phyloP scores from a whole-genome alignment of 2,888 invertebrate species.

The Ommatoiulus sabulosus region DNA sequence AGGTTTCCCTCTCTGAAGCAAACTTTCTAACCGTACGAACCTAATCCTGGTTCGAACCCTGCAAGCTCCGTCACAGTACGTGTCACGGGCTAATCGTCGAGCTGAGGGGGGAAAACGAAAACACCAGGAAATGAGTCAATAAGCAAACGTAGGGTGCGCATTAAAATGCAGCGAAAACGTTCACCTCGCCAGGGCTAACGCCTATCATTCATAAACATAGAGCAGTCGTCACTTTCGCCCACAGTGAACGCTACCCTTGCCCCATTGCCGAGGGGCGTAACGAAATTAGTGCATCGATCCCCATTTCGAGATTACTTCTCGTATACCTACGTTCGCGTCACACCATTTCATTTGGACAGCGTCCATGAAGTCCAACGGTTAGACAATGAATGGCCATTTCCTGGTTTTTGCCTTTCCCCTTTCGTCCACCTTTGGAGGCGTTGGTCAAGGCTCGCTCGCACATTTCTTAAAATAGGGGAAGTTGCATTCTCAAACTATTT shows the following conservation, averaged over 20 bases:
- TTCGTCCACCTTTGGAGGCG: neutral
- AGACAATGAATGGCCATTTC: neutral
- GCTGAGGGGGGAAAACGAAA: neutral
- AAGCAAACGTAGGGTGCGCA: neutral
- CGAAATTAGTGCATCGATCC: neutral
- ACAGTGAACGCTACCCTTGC: neutral
- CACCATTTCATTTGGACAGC: neutral
- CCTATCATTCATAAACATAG: conserved; percentile 1
- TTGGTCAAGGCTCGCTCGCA: too few species aligned
- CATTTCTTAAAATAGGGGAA: too few species aligned
- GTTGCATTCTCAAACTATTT: too few species aligned
- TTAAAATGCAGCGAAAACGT: conserved; percentile 6
- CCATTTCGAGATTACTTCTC: neutral
- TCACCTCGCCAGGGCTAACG: neutral
- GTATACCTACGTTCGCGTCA: neutral
- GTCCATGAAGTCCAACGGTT: neutral
- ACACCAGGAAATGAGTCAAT: conserved; percentile 34
- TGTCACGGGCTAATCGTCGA: neutral
- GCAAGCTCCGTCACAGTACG: neutral
- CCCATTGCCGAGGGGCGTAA: conserved; percentile 1
- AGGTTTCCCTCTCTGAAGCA: neutral
- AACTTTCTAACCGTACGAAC: neutral
- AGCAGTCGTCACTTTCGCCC: neutral
- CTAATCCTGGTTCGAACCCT: too few species aligned
- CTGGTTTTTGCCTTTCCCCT: neutral